Evolutionary conservation across 2,888 invertebrate species (phyloP), one percentile per base, ranked within the genome.

Genomic region (Apocheima hispidaria): DNA sequence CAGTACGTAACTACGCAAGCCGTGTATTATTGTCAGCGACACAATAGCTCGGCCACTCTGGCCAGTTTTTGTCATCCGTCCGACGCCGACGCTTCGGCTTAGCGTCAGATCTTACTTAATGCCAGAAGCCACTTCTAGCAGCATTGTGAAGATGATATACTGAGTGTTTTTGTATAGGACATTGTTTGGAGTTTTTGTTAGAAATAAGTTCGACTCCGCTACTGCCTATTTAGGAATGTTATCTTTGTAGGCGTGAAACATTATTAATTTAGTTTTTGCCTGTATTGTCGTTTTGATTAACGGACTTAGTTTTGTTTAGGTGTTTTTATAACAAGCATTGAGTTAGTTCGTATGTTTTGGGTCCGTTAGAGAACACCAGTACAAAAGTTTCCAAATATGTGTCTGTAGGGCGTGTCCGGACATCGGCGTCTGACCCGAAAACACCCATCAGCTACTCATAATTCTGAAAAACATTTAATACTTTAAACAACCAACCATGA

Each of bases 1-100:
- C 44, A n/a, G 26, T 35, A 35, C 16, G 43, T 20, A 28, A n/a
- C 20, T 35, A 35, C 16, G 43, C 16, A 28, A 44, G 49, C 64
- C 14, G 53, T 60, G 68, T 64, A 52, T 66, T 49, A 64, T 70
- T 70, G 68, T 70, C 59, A 49, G 41, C 16, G 49, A 60, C 67
- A 69, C 69, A 70, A 68, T 66, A 43, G 59, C 44, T 10, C 57
- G 44, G 63, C 58, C 52, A 21, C 48, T 52, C 51, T 52, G 23
- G 52, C 50, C 49, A 51, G 56, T 69, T 69, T 69, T 68, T 68
- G 62, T 63, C 62, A 41, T 38, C 43, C 58, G n/a, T n/a, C n/a
- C n/a, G n/a, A n/a, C n/a, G n/a, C n/a, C n/a, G 36, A 49, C 35
- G 54, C 38, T 56, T 54, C 61, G 65, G 65, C 69, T 68, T 65